A percentile compares a stretch with the other conserved stretches of the same genome.
These are phyloP conservation scores for Agrochola circellaris DNA, from an alignment of 2,888 invertebrate genomes.

Conservation along the genomic window DNA sequence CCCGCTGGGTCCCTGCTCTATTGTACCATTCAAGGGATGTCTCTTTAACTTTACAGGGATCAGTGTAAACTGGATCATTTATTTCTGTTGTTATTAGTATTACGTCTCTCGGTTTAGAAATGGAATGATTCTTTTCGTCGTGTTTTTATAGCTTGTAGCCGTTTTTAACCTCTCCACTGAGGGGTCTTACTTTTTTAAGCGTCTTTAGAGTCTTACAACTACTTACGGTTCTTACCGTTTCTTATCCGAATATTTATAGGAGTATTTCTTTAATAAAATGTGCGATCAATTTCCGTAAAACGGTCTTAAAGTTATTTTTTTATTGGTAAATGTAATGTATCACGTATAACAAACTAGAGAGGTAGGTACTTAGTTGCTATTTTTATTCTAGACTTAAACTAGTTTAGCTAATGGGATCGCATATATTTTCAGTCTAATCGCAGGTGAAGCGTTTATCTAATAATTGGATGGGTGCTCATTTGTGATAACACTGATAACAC, in stretches of 20 bases:
- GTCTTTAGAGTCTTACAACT: conserved; percentile 12
- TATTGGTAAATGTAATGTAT: conserved; percentile 12
- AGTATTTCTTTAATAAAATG: conserved; percentile 33
- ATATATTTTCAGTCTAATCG: conserved; percentile 58
- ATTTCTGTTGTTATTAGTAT: conserved; percentile 77
- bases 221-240: not conserved
- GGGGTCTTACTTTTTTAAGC: conserved; percentile 34
- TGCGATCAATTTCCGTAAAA: conserved; percentile 35
- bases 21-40: conserved; percentile 43
- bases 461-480: conserved; percentile 62
- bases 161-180: conserved; percentile 50
- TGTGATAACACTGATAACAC: conserved; percentile 48
- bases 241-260: conserved; percentile 34
- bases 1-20: conserved; percentile 43
- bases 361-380: conserved; percentile 15
- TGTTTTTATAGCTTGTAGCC: conserved; percentile 62
- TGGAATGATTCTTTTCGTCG: conserved; percentile 72
- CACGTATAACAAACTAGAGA: not conserved
- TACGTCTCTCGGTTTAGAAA: conserved; percentile 74
- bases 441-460: conserved; percentile 56
- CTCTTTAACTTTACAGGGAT: conserved; percentile 63
- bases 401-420: conserved; percentile 46
- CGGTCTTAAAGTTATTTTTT: conserved; percentile 25
- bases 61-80: conserved; percentile 73
- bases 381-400: conserved; percentile 49